A percentile compares a stretch with the other conserved stretches of the same genome.
phyloP scores from a whole-genome alignment of 2,797 vertebrate genomes.

The Alca torda region DNA sequence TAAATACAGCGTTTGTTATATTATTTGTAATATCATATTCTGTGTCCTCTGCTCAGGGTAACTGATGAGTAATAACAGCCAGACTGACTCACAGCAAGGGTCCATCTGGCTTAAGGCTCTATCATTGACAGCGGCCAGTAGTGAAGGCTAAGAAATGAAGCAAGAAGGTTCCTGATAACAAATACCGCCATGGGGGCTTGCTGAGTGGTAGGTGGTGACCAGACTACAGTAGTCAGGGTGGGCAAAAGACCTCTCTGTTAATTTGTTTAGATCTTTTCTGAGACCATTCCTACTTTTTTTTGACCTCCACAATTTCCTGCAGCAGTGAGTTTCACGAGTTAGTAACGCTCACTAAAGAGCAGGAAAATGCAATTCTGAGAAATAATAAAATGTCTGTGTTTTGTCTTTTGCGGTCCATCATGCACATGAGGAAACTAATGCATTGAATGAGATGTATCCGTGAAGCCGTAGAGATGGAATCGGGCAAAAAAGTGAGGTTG shows the following conservation, averaged over 20 bases:
- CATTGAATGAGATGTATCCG: background rate
- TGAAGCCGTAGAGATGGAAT: fast-evolving
- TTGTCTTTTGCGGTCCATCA: background rate
- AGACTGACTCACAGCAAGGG: background rate
- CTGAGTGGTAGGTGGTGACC: background rate
- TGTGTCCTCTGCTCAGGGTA: background rate
- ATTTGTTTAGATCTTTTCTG: background rate
- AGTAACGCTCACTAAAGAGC: background rate
- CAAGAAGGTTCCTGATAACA: background rate
- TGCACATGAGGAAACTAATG: background rate
- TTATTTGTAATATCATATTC: background rate
- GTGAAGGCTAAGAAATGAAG: background rate
- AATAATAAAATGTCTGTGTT: background rate
- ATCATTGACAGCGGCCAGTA: background rate
- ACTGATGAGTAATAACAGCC: background rate
- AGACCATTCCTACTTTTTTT: background rate
- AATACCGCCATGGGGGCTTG: background rate
- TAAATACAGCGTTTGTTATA: background rate
- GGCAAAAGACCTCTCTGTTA: background rate
- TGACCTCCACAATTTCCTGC: background rate
- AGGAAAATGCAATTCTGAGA: background rate
- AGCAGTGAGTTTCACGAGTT: background rate
- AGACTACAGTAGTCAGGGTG: background rate
- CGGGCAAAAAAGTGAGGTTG: background rate
- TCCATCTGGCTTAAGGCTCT: background rate